Evolutionary conservation across 2,797 vertebrate genomes (phyloP).

Genomic region (Onychomys torridus): DNA sequence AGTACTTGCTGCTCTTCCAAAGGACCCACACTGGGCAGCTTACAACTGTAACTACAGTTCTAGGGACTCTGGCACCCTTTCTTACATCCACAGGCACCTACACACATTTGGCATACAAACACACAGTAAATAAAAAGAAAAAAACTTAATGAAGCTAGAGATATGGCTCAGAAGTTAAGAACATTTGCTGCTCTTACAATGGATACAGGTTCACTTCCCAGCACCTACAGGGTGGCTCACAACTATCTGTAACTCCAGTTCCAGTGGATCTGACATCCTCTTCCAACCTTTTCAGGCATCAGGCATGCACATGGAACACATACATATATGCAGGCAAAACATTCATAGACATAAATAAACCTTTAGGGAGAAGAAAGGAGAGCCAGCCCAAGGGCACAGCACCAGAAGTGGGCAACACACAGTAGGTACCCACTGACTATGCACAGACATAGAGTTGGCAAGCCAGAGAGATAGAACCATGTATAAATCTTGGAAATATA

Average conservation of each 20-base stretch:
- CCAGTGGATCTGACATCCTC: not conserved
- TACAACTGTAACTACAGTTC: not conserved
- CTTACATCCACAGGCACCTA: not conserved
- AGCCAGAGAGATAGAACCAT: not conserved
- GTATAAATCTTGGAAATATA: accelerated
- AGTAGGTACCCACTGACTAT: accelerated
- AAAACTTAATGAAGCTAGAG: not conserved
- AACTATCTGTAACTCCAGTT: not conserved
- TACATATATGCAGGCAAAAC: not conserved
- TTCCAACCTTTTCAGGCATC: not conserved
- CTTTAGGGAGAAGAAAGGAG: not conserved
- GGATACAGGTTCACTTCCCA: not conserved
- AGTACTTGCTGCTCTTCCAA: not conserved
- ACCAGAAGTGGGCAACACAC: accelerated
- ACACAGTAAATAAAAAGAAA: not conserved
- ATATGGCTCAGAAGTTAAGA: not conserved
- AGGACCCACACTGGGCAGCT: not conserved
- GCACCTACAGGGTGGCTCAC: not conserved
- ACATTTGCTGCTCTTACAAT: not conserved
- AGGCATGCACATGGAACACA: not conserved
- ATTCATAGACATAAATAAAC: not conserved
- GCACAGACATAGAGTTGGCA: not conserved
- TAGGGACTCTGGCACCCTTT: not conserved
- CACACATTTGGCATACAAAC: not conserved
- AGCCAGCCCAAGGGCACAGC: accelerated